These are phyloP conservation scores for Eledone cirrhosa DNA, from an alignment of 2,888 invertebrate genomes.

Conservation along the genomic window DNA sequence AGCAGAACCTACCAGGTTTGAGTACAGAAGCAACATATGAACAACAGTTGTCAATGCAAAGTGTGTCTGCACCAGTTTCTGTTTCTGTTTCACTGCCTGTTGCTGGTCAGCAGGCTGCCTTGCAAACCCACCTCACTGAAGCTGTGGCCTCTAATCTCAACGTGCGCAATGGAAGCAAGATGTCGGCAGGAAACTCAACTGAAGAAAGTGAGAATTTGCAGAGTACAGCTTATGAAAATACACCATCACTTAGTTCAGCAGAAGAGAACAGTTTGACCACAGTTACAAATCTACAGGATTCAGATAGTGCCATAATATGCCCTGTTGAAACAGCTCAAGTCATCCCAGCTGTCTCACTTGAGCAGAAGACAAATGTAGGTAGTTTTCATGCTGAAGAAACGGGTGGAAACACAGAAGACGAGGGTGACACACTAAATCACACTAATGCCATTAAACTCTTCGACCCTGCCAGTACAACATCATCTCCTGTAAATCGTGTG, in stretches of 20 bases:
- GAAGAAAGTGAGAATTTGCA: conserved; percentile 7
- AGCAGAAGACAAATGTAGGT: conserved; percentile 9
- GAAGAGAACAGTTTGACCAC: conserved; percentile 10
- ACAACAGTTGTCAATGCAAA: neutral
- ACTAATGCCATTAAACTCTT: neutral
- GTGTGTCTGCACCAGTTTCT: neutral
- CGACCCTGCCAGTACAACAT: too few species aligned
- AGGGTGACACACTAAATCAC: conserved; percentile 10
- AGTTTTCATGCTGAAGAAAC: neutral
- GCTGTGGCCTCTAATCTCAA: neutral
- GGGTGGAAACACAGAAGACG: neutral
- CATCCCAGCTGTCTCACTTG: conserved; percentile 6
- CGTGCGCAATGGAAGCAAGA: conserved; percentile 5
- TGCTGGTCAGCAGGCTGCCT: neutral
- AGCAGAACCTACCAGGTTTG: neutral
- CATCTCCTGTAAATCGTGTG: too few species aligned
- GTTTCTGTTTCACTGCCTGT: neutral
- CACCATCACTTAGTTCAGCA: conserved; percentile 9
- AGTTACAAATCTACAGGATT: conserved; percentile 9
- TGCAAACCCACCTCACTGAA: neutral
- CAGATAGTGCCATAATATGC: conserved; percentile 26
- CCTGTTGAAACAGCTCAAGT: conserved; percentile 10
- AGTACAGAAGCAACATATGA: neutral
- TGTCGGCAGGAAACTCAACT: neutral
- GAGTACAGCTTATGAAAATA: conserved; percentile 1